Conservation (phyloP, 1,140 invertebrate genomes). For the Temnothorax curvispinosus region DNA sequence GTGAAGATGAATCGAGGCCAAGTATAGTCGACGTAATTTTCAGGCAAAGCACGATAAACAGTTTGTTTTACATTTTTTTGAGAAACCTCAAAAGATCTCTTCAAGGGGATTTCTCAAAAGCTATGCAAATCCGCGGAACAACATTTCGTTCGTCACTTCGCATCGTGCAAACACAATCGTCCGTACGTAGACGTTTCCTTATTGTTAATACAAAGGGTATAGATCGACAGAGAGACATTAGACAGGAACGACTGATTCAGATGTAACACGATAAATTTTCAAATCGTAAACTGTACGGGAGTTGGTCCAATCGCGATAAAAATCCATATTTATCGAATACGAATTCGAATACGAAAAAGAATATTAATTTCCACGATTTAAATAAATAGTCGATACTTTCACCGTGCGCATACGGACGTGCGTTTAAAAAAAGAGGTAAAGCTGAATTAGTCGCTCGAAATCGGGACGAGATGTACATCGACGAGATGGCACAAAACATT, state of each 20-base stretch:
- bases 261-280: not conserved
- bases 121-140: slow-evolving; percentile 40
- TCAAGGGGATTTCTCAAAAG: slow-evolving; percentile 21
- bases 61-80: slow-evolving; percentile 37
- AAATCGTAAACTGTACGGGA: not conserved
- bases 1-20: not conserved
- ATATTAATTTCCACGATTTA: slow-evolving; percentile 23
- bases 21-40: slow-evolving; percentile 11
- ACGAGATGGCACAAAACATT: slow-evolving; percentile 78
- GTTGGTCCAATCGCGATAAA: not conserved
- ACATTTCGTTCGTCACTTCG: slow-evolving; percentile 43
- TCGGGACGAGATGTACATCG: slow-evolving; percentile 56
- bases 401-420: not conserved
- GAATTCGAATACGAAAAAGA: not conserved
- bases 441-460: slow-evolving; percentile 66
- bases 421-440: not conserved
- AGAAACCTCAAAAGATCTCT: slow-evolving; percentile 33
- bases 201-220: slow-evolving; percentile 30
- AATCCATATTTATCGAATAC: not conserved
- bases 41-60: slow-evolving; percentile 62
- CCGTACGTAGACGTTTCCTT: not conserved
- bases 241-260: slow-evolving; percentile 66
- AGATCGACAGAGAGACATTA: slow-evolving; percentile 65
- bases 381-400: not conserved
- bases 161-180: slow-evolving; percentile 67